Percentiles rank a stretch among this genome's conserved stretches.
Conservation (phyloP, 2,797 vertebrate genomes). For the Mus spretus region DNA sequence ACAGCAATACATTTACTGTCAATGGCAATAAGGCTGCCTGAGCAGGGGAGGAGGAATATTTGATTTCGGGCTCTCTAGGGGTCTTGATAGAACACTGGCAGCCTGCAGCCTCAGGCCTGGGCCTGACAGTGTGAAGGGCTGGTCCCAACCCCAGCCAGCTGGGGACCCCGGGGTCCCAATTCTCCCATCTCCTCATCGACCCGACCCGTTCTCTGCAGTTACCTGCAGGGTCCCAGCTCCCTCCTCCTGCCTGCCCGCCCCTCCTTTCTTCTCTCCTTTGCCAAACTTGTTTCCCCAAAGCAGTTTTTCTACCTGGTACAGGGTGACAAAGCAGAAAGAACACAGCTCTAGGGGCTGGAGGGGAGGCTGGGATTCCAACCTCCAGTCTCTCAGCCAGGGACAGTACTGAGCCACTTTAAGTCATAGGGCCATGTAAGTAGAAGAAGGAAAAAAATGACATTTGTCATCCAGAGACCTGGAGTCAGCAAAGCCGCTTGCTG, state of each 20-base stretch:
- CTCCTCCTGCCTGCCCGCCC: neutral
- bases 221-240: conserved; percentile 13
- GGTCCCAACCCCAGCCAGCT: conserved; percentile 4
- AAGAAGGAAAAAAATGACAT: neutral
- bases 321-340: conserved; percentile 76
- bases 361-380: conserved; percentile 43
- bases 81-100: conserved; percentile 68
- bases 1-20: conserved; percentile 87
- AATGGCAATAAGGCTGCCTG: conserved; percentile 83
- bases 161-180: conserved; percentile 65
- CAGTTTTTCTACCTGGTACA: conserved; percentile 64
- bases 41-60: conserved; percentile 83
- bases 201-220: conserved; percentile 55
- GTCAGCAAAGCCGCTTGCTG: neutral
- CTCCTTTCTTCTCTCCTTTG: conserved; percentile 60
- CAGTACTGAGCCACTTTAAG: conserved; percentile 41
- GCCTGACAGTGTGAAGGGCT: conserved; percentile 56
- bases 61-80: conserved; percentile 81
- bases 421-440: neutral
- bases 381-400: neutral
- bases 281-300: conserved; percentile 67
- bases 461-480: neutral
- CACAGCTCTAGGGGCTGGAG: conserved; percentile 10
- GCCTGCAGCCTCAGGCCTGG: conserved; percentile 61
- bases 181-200: conserved; percentile 52